Conservation (phyloP, 2,113 vertebrate genomes). For the Podarcis raffonei region DNA sequence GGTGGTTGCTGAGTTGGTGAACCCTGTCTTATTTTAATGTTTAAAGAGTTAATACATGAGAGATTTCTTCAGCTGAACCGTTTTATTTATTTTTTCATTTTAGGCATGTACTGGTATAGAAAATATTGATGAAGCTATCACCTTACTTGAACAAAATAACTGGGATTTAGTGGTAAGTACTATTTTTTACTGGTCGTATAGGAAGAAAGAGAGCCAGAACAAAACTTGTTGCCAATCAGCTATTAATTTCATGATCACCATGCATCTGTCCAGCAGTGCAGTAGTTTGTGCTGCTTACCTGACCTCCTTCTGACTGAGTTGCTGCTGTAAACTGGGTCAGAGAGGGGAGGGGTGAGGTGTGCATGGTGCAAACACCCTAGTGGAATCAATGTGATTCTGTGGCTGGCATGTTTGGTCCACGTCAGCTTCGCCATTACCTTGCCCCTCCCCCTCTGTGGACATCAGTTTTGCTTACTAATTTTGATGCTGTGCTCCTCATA, state of each 20-base stretch:
- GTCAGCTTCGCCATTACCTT: too few species aligned
- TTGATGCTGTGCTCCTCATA: not conserved
- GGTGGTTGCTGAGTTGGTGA: not conserved
- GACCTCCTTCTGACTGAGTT: too few species aligned
- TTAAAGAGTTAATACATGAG: not conserved
- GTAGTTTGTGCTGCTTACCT: too few species aligned
- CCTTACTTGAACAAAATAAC: slow-evolving; percentile 98
- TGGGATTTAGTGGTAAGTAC: slow-evolving; percentile 99
- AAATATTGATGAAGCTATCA: slow-evolving; percentile 99
- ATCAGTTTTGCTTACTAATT: not conserved
- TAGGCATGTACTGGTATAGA: slow-evolving; percentile 99
- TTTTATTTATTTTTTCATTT: slow-evolving; percentile 47
- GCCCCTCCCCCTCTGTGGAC: not conserved
- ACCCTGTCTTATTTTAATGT: not conserved
- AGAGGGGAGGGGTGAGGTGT: too few species aligned
- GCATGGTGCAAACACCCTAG: too few species aligned
- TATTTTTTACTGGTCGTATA: slow-evolving; percentile 44
- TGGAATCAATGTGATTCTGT: too few species aligned
- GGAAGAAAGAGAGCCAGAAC: slow-evolving; percentile 17
- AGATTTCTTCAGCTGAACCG: slow-evolving; percentile 28
- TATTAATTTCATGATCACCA: not conserved
- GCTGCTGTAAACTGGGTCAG: too few species aligned
- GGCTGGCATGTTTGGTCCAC: too few species aligned
- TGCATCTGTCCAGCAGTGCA: too few species aligned
- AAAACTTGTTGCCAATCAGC: not conserved